A percentile compares a stretch with the other conserved stretches of the same genome.
These are phyloP conservation scores for Synanthedon vespiformis DNA, from an alignment of 2,888 invertebrate species.

Conservation along the genomic window DNA sequence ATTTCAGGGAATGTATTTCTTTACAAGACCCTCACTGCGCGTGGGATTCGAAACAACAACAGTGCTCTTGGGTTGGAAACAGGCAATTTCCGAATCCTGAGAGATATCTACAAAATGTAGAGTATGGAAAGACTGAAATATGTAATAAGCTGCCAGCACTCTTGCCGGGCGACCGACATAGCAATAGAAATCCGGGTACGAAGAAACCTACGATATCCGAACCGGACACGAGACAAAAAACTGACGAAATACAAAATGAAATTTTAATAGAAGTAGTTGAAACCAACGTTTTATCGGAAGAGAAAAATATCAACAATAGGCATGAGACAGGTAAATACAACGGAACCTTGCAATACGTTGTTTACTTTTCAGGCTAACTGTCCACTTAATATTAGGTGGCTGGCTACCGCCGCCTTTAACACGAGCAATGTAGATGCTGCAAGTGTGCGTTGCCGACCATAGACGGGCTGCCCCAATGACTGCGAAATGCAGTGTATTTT, in stretches of 20 bases:
- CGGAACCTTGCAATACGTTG: neutral
- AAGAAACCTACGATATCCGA: slow-evolving; percentile 51
- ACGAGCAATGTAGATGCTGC: too few relatives aligned
- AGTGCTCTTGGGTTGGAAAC: slow-evolving; percentile 69
- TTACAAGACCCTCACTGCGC: slow-evolving; percentile 98
- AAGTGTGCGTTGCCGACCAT: too few relatives aligned
- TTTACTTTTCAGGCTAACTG: too few relatives aligned
- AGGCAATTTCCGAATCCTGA: slow-evolving; percentile 72
- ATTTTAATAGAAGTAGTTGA: slow-evolving; percentile 75
- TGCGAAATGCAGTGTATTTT: too few relatives aligned
- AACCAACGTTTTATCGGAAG: slow-evolving; percentile 71
- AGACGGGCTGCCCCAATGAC: too few relatives aligned
- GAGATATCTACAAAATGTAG: slow-evolving; percentile 79
- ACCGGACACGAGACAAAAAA: slow-evolving; percentile 63
- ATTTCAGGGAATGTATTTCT: slow-evolving; percentile 82
- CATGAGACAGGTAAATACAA: slow-evolving; percentile 52
- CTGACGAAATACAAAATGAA: slow-evolving; percentile 73
- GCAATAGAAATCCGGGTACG: slow-evolving; percentile 54
- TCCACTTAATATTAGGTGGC: too few relatives aligned
- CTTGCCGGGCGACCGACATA: slow-evolving; percentile 46
- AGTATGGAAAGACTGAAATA: slow-evolving; percentile 74
- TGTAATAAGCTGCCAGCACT: slow-evolving; percentile 64
- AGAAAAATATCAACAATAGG: slow-evolving; percentile 64
- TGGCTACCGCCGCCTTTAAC: too few relatives aligned
- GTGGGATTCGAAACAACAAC: slow-evolving; percentile 83